Conservation (phyloP, 1,140 invertebrate genomes). For the Drosophila oshimai region DNA sequence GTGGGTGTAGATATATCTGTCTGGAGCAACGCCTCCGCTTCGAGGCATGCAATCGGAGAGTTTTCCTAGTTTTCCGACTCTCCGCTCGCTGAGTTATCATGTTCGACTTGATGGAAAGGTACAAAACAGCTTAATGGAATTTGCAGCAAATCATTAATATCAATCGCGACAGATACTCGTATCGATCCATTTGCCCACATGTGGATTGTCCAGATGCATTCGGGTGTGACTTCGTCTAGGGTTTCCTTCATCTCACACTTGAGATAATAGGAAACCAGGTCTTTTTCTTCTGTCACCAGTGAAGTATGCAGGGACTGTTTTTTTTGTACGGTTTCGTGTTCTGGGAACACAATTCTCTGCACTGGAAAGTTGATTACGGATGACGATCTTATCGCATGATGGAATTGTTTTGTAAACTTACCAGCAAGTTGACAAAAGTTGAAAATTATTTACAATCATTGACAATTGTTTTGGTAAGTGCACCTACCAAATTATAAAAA, state of each 20-base stretch:
- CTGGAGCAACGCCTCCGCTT: constrained; percentile 54
- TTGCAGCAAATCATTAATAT: constrained; percentile 73
- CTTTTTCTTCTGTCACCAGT: not conserved
- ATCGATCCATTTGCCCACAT: constrained; percentile 27
- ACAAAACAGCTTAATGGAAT: constrained; percentile 58
- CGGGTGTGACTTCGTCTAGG: constrained; percentile 31
- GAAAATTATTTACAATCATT: constrained; percentile 1
- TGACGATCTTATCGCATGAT: constrained; percentile 6
- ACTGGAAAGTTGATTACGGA: not conserved
- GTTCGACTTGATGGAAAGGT: constrained; percentile 44
- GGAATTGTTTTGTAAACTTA: not conserved
- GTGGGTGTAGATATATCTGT: constrained; percentile 54
- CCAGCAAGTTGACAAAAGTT: not conserved
- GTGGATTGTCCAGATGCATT: constrained; percentile 47
- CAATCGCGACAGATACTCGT: constrained; percentile 41
- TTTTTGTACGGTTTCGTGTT: constrained; percentile 6
- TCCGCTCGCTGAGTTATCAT: constrained; percentile 63
- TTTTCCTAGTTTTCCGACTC: constrained; percentile 14
- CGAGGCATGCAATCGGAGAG: constrained; percentile 52
- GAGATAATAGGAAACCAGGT: constrained; percentile 11
- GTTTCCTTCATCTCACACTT: constrained; percentile 17
- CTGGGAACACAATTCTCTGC: constrained; percentile 6
- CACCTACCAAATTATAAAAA: too few species aligned
- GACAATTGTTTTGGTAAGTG: too few species aligned
- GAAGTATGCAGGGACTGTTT: not conserved